Evolutionary conservation across 2,797 vertebrate genomes (phyloP).

Genomic region (Eulemur mongoz): DNA sequence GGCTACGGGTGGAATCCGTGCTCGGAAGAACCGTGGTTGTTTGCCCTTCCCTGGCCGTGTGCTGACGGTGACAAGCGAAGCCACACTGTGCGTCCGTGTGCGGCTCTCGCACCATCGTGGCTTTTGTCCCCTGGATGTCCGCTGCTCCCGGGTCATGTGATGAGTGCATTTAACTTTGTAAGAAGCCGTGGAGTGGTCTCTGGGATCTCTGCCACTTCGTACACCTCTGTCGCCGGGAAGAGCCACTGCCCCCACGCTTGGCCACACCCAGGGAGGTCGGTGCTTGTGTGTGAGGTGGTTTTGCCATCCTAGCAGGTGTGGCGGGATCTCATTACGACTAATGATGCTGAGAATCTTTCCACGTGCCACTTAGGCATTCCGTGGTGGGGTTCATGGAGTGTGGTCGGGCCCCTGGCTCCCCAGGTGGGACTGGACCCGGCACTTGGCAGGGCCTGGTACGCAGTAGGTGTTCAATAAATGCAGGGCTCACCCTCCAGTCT

Average conservation of each 20-base stretch:
- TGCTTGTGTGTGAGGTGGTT: not conserved
- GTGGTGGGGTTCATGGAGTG: rapidly evolving
- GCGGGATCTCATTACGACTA: rapidly evolving
- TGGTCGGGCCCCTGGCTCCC: rapidly evolving
- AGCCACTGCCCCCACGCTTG: no score
- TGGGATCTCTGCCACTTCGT: no score
- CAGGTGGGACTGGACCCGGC: not conserved
- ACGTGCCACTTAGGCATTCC: rapidly evolving
- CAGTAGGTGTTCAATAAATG: not conserved
- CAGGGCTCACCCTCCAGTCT: not conserved
- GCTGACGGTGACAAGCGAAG: not conserved
- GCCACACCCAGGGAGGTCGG: rapidly evolving
- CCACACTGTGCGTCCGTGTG: not conserved
- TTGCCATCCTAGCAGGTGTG: not conserved
- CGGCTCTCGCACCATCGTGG: not conserved
- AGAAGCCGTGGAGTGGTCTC: no score
- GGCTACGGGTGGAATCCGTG: not conserved
- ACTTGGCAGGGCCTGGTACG: not conserved
- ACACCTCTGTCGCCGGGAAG: no score
- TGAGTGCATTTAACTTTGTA: not conserved
- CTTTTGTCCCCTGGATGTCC: not conserved
- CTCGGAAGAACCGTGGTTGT: not conserved
- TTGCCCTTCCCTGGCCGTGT: no score
- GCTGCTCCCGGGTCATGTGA: not conserved
- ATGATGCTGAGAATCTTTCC: no score